phyloP scores from a whole-genome alignment of 2,888 invertebrate genomes.

The Spodoptera exigua region DNA sequence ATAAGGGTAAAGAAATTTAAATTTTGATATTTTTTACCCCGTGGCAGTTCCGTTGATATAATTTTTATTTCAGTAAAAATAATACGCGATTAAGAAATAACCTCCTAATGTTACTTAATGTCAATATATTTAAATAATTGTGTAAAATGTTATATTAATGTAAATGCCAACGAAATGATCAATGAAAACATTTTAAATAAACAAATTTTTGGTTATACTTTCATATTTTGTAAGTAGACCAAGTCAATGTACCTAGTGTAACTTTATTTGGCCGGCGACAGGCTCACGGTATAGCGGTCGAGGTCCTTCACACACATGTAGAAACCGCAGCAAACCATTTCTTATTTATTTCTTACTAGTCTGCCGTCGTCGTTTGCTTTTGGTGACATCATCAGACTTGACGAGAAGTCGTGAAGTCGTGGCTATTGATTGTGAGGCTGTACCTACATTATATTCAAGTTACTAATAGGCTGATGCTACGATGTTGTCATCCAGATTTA shows the following conservation, averaged over 20 bases:
- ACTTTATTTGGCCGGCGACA: slow-evolving; percentile 67
- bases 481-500: slow-evolving; percentile 50
- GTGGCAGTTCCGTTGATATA: too few relatives aligned
- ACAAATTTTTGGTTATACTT: slow-evolving; percentile 22
- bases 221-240: slow-evolving; percentile 44
- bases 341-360: slow-evolving; percentile 67
- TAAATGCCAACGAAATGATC: too few relatives aligned
- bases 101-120: too few relatives aligned
- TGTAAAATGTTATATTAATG: too few relatives aligned
- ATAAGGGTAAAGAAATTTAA: too few relatives aligned
- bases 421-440: slow-evolving; percentile 48
- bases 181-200: slow-evolving; percentile 17
- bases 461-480: slow-evolving; percentile 48
- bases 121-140: too few relatives aligned
- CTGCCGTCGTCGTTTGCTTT: slow-evolving; percentile 65
- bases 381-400: slow-evolving; percentile 75
- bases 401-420: slow-evolving; percentile 65
- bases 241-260: slow-evolving; percentile 51
- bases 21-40: too few relatives aligned
- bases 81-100: too few relatives aligned
- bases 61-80: too few relatives aligned
- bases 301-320: slow-evolving; percentile 78
- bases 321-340: slow-evolving; percentile 60
- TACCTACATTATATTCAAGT: slow-evolving; percentile 53
- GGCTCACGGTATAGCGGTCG: slow-evolving; percentile 79